Percentiles rank a stretch among this genome's conserved stretches.
Conservation (phyloP, 1,140 invertebrate genomes). For the Campoletis sonorensis region DNA sequence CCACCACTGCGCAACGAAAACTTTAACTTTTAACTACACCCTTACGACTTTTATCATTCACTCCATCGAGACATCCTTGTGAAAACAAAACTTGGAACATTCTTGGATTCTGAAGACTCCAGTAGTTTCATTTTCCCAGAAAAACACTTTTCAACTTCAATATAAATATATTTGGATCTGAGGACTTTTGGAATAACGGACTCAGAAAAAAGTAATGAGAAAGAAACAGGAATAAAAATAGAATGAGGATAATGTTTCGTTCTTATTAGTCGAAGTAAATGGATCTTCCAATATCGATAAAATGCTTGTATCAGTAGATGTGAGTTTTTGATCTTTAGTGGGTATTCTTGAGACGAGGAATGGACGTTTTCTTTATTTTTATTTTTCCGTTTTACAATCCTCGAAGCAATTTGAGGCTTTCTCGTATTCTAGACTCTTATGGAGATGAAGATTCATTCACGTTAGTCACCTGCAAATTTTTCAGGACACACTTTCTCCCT, state of each 20-base stretch:
- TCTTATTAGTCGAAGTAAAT: conserved; percentile 19
- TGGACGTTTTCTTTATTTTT: conserved; percentile 14
- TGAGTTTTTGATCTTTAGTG: neutral
- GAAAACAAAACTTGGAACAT: neutral
- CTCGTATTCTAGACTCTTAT: neutral
- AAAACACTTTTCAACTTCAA: neutral
- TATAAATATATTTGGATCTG: neutral
- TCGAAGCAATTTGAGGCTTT: neutral
- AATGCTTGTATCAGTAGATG: neutral
- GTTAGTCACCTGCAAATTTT: conserved; percentile 4
- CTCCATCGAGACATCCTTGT: neutral
- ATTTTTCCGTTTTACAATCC: neutral
- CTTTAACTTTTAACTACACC: neutral
- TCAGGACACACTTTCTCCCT: conserved; percentile 7
- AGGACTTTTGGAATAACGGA: neutral
- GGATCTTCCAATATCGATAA: conserved; percentile 41
- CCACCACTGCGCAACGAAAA: neutral
- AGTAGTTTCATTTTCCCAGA: neutral
- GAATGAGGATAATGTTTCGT: neutral
- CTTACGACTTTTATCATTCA: neutral
- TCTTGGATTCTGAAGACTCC: neutral
- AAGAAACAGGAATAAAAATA: neutral
- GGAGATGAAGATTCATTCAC: conserved; percentile 16
- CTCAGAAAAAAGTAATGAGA: neutral
- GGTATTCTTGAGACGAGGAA: neutral